These are phyloP conservation scores for Epirrhoe tristata DNA, from an alignment of 2,888 invertebrate species.

Conservation along the genomic window DNA sequence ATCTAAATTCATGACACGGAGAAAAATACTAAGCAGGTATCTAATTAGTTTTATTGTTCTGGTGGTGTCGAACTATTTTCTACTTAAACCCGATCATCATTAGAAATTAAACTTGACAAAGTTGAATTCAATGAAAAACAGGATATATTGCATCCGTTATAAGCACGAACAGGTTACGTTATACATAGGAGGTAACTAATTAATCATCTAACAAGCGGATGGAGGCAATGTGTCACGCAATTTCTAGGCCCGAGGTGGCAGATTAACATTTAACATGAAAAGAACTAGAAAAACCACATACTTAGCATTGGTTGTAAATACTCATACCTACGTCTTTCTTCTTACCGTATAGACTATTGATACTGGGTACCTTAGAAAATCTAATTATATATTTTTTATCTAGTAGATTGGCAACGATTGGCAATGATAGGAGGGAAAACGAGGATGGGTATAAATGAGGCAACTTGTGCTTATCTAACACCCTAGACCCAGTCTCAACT, in stretches of 20 bases:
- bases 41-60: background rate
- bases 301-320: conserved; percentile 21
- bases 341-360: background rate
- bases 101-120: conserved; percentile 22
- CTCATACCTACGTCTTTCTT: conserved; percentile 19
- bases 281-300: conserved; percentile 32
- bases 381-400: no score
- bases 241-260: conserved; percentile 35
- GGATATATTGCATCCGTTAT: conserved; percentile 32
- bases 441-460: conserved; percentile 26
- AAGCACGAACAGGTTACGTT: conserved; percentile 25
- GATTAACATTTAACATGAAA: conserved; percentile 41
- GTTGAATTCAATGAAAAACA: conserved; percentile 16
- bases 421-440: conserved; percentile 18
- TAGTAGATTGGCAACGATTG: no score
- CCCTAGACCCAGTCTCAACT: conserved; percentile 8
- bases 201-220: conserved; percentile 42
- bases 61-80: background rate
- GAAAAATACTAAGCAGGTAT: background rate
- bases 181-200: conserved; percentile 23
- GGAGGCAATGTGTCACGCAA: conserved; percentile 45
- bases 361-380: background rate
- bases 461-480: conserved; percentile 23
- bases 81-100: conserved; percentile 38
- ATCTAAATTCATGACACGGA: conserved; percentile 32